Evolutionary conservation across 37 sponge, comb jelly and placozoan species (phyloP).

Genomic region (Cliona cf. orientalis): DNA sequence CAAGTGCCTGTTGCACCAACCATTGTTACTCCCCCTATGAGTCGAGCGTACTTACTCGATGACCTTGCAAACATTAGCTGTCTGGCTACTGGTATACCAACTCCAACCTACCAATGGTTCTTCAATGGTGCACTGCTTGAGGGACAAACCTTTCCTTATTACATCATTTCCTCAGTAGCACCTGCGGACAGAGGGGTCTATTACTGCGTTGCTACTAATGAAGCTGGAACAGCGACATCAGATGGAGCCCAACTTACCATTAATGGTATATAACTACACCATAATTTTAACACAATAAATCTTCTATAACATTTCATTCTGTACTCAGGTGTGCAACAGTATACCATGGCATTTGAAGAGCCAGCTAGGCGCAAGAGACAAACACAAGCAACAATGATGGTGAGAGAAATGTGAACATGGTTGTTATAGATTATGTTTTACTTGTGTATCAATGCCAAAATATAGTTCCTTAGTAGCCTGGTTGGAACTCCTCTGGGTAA

Average conservation of each 20-base stretch:
- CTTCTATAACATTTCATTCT: too few relatives aligned
- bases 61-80: conserved; percentile 8
- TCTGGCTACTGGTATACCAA: not conserved
- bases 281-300: not conserved
- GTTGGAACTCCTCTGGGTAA: not conserved
- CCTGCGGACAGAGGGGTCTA: conserved; percentile 21
- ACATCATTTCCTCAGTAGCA: not conserved
- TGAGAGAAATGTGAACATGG: too few relatives aligned
- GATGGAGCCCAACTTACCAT: not conserved
- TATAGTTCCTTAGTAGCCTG: not conserved
- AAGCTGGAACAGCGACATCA: not conserved
- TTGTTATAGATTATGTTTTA: too few relatives aligned
- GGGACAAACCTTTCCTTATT: not conserved
- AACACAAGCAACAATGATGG: too few relatives aligned
- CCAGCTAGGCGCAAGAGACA: too few relatives aligned
- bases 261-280: not conserved
- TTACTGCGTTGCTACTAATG: conserved; percentile 12
- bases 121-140: not conserved
- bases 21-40: not conserved
- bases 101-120: conserved; percentile 16
- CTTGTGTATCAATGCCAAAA: not conserved
- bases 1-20: too few relatives aligned
- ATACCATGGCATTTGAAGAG: too few relatives aligned
- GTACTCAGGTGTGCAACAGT: too few relatives aligned
- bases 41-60: not conserved